These are phyloP conservation scores for Acarapis woodi DNA, from an alignment of 1,140 invertebrate genomes.

Conservation along the genomic window DNA sequence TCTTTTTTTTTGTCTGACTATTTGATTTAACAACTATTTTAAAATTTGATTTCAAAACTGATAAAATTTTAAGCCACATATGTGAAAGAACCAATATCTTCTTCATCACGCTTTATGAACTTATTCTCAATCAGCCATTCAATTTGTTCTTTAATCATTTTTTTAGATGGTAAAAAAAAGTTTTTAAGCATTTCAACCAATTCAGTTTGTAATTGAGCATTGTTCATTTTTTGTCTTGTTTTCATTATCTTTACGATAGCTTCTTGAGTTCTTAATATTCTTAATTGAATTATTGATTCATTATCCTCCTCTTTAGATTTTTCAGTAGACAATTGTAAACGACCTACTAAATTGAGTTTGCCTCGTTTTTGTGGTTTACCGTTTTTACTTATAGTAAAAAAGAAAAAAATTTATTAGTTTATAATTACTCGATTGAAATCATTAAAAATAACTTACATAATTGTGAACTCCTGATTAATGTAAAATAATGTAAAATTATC, in stretches of 20 bases:
- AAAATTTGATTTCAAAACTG: not conserved
- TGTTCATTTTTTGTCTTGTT: constrained; percentile 77
- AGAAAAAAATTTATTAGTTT: not conserved
- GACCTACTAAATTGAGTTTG: constrained; percentile 76
- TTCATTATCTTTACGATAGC: constrained; percentile 98
- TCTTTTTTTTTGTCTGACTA: too few species aligned
- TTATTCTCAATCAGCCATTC: constrained; percentile 98
- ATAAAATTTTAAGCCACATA: constrained; percentile 72
- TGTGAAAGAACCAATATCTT: constrained; percentile 91
- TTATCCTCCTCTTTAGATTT: constrained; percentile 85
- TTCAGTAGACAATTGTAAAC: constrained; percentile 76
- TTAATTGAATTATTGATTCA: constrained; percentile 79
- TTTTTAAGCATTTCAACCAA: constrained; percentile 92
- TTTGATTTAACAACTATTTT: too few species aligned
- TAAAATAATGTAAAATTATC: constrained; percentile 70
- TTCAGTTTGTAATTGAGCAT: constrained; percentile 78
- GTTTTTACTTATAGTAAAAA: constrained; percentile 36
- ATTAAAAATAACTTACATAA: constrained; percentile 26
- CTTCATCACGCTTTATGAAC: constrained; percentile 81
- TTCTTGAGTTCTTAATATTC: constrained; percentile 69
- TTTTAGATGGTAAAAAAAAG: constrained; percentile 94
- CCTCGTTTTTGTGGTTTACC: constrained; percentile 71
- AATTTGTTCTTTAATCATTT: constrained; percentile 97
- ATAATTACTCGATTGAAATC: constrained; percentile 3
- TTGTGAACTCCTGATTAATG: constrained; percentile 85